Evolutionary conservation across 2,113 vertebrate genomes (phyloP), one percentile per base, ranked within the genome.

Genomic region (Nycticryphes semicollaris): DNA sequence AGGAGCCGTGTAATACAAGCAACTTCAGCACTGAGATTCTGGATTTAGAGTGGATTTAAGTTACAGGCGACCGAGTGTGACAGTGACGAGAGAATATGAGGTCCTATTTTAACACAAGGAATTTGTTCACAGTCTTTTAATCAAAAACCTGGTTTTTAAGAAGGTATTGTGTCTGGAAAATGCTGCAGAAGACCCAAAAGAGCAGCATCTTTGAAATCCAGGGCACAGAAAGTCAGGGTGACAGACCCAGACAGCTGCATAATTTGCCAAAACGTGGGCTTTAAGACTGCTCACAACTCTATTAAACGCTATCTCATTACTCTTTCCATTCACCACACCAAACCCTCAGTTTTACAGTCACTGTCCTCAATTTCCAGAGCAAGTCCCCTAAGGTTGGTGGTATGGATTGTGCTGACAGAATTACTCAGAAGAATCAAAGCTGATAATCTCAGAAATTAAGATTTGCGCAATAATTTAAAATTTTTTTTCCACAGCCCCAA

Each of bases 41-140:
- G 73, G 60, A 68, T 94, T 89, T 87, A 63, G 47, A 87, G 86
- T 27, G 56, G 60, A 85, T 90, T 86, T 86, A 76, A 92, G 50
- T 28, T 57, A 70, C 31, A 62, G 63, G 83, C 31, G 83, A 84
- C 20, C 73, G 28, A 56, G 5, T 2, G 18, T 35, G 35, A 72
- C 80, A 92, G 31, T 3, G 25, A 72, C 45, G 62, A 75, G 47
- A 54, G 51, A 88, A 90, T 21, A 84, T 3, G 14, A 92, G 59
- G 20, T 70, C 47, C 54, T 86, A 20, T 63, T 90, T 87, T 59
- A 86, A 89, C 25, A 80, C 20, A 74, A 75, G 17, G 14, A 56
- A 74, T 77, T 89, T 89, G 20, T 70, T 84, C n/a, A 12, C 57
- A 80, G 56, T 19, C 33, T 78, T 85, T 76, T 81, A 81, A 94